Evolutionary conservation across 1,140 invertebrate species (phyloP), one percentile per base, ranked within the genome.

Genomic region (Belonocnema kinseyi): DNA sequence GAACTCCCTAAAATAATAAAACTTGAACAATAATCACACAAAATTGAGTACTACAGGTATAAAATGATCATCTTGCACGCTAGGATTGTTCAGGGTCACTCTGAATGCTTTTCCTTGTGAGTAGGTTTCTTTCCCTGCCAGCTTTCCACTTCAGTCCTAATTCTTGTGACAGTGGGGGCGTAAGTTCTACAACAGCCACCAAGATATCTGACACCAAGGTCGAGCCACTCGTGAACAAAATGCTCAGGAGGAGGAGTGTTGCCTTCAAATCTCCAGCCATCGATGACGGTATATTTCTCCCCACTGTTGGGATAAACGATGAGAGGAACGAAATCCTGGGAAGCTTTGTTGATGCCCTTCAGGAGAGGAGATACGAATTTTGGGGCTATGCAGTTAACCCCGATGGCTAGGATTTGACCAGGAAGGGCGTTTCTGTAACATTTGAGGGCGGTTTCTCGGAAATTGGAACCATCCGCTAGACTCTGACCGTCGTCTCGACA

Each of bases 371-470:
- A 83, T 6, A 96, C 93, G 83, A 92, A 85, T 14, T 89, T 90
- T 12, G 96, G 95, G 72, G 93, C 90, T 3, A 96, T 93, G 89
- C 98, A 99, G 89, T 99, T 99, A 0, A 97, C 93, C 1, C 97
- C 98, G 54, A 98, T 93, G 3, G 94, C 97, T 51, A 95, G 91
- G 51, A 97, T 92, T 88, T 96, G 94, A 17, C 94, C 90, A 4
- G 93, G 93, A 3, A 83, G 66, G 7, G 85, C 93, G 50, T 87
- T 89, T 77, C 92, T 92, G 91, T 94, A 96, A 89, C 94, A 95
- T 77, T 88, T 91, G 80, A 92, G 88, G 2, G 93, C 94, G 7
- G 93, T 93, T 75, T 93, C 88, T 76, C 90, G 88, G 80, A 98
- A 96, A 74, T 91, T 92, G 83, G 97, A 96, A 8, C 97, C 97